These are phyloP conservation scores for Parotocinclus haroldoi DNA, from an alignment of 2,797 vertebrate genomes.

Conservation along the genomic window DNA sequence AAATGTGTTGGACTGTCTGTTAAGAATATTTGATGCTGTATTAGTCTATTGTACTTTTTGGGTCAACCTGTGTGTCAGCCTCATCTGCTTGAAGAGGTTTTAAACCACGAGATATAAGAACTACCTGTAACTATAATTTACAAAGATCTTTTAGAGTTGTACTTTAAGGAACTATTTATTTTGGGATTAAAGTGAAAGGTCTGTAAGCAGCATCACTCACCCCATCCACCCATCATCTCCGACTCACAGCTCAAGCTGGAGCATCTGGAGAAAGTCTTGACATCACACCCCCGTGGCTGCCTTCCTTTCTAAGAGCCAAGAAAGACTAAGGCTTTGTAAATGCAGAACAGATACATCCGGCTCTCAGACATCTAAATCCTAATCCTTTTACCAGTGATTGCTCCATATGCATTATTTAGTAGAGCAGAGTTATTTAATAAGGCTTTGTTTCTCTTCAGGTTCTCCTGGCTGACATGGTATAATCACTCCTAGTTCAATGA, in stretches of 20 bases:
- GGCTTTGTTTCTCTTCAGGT: conserved; percentile 37
- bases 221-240: too few relatives aligned
- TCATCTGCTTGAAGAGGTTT: too few relatives aligned
- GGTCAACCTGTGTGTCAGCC: too few relatives aligned
- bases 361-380: conserved; percentile 34
- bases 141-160: too few relatives aligned
- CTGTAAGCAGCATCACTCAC: too few relatives aligned
- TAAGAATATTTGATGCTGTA: too few relatives aligned
- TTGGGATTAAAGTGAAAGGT: too few relatives aligned
- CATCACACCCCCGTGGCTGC: conserved; percentile 17
- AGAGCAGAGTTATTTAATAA: conserved; percentile 40
- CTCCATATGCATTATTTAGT: conserved; percentile 50
- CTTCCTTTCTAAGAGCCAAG: conserved; percentile 20
- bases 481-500: conserved; percentile 20
- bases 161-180: too few relatives aligned
- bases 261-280: background rate
- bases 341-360: conserved; percentile 26
- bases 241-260: background rate
- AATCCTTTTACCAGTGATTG: conserved; percentile 38
- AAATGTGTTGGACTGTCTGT: too few relatives aligned
- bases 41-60: too few relatives aligned
- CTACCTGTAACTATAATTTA: too few relatives aligned
- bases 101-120: too few relatives aligned
- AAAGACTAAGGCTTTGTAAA: conserved; percentile 17
- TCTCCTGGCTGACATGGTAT: conserved; percentile 29